These are phyloP conservation scores for Zele albiditarsus DNA, from an alignment of 2,888 invertebrate species.

Conservation along the genomic window DNA sequence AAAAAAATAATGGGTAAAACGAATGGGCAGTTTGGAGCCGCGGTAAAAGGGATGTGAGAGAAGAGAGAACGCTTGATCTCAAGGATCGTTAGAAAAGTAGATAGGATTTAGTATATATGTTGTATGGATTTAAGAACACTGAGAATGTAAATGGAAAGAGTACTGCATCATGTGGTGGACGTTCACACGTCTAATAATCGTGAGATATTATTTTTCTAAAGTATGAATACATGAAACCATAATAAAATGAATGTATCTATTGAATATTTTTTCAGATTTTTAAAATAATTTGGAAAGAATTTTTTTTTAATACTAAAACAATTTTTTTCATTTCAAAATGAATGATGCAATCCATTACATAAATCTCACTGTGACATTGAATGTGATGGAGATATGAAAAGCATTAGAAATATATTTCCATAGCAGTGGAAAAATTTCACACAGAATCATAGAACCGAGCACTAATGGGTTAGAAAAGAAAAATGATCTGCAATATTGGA, in stretches of 20 bases:
- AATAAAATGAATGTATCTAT: too few relatives aligned
- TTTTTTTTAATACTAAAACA: too few relatives aligned
- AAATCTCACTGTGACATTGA: too few relatives aligned
- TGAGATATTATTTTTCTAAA: not conserved
- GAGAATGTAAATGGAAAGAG: not conserved
- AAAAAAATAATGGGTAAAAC: not conserved
- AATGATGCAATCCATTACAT: too few relatives aligned
- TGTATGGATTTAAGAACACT: not conserved
- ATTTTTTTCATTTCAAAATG: too few relatives aligned
- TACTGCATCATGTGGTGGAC: not conserved
- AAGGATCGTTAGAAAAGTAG: constrained; percentile 12
- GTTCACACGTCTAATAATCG: not conserved
- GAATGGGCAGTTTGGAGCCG: not conserved
- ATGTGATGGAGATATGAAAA: too few relatives aligned
- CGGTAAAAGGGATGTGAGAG: not conserved
- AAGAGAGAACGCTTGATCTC: not conserved
- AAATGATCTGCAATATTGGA: not conserved
- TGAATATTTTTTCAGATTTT: too few relatives aligned
- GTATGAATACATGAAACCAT: too few relatives aligned
- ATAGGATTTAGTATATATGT: constrained; percentile 1
- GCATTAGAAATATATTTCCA: too few relatives aligned
- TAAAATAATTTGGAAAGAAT: too few relatives aligned
- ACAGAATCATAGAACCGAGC: not conserved
- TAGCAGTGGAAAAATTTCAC: too few relatives aligned
- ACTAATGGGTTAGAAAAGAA: not conserved